phyloP scores from a whole-genome alignment of 2,797 vertebrate genomes.

The Discoglossus pictus region DNA sequence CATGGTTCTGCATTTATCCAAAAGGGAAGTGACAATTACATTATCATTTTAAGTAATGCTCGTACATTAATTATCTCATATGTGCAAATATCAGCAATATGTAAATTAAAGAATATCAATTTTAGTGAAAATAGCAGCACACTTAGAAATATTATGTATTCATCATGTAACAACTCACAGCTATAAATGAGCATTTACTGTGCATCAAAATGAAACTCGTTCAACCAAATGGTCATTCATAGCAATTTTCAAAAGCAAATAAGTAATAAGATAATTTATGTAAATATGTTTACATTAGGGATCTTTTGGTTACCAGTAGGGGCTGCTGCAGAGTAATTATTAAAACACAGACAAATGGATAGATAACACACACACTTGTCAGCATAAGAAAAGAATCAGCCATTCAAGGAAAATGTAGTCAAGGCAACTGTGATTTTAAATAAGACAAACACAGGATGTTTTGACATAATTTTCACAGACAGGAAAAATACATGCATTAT shows the following conservation, averaged over 20 bases:
- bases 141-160: neutral
- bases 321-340: slow-evolving; percentile 19
- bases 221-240: neutral
- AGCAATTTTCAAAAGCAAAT: slow-evolving; percentile 7
- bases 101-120: too few relatives aligned
- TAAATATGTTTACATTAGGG: neutral
- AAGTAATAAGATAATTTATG: neutral
- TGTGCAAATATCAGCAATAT: too few relatives aligned
- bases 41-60: too few relatives aligned
- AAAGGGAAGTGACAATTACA: too few relatives aligned
- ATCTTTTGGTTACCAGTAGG: slow-evolving; percentile 10
- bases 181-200: neutral
- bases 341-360: slow-evolving; percentile 5
- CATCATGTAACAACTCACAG: neutral
- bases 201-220: neutral
- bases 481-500: slow-evolving; percentile 39
- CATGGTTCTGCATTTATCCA: too few relatives aligned
- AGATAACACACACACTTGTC: slow-evolving; percentile 15
- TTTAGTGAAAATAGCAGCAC: too few relatives aligned
- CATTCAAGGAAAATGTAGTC: slow-evolving; percentile 44
- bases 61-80: too few relatives aligned
- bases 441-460: slow-evolving; percentile 41
- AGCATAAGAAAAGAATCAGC: slow-evolving; percentile 33
- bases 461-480: slow-evolving; percentile 39
- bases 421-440: slow-evolving; percentile 46